Conservation (phyloP, 2,113 vertebrate genomes). For the Sminthopsis crassicaudata region DNA sequence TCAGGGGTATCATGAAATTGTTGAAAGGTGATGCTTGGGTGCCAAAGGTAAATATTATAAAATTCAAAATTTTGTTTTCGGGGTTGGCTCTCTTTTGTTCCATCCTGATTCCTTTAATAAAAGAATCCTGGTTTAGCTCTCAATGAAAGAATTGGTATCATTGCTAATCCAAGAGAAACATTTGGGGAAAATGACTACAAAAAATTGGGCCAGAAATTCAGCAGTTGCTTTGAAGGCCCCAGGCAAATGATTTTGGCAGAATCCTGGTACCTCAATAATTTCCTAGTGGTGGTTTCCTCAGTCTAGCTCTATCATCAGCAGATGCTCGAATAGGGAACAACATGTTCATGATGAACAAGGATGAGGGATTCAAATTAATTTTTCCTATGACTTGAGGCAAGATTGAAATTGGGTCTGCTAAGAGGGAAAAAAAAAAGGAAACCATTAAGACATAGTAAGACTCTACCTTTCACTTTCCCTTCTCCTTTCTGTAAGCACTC, state of each 20-base stretch:
- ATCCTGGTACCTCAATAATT: constrained; percentile 12
- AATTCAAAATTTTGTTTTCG: not conserved
- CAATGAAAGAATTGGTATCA: not conserved
- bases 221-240: constrained; percentile 35
- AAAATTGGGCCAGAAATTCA: constrained; percentile 17
- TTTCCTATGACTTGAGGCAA: constrained; percentile 68
- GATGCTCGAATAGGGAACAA: constrained; percentile 15
- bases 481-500: not conserved
- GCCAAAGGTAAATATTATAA: not conserved
- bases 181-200: constrained; percentile 22
- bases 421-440: constrained; percentile 57
- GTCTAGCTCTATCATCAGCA: constrained; percentile 3
- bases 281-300: constrained; percentile 12
- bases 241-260: constrained; percentile 20
- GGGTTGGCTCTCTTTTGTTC: not conserved
- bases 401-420: constrained; percentile 71
- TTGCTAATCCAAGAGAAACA: not conserved
- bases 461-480: not conserved
- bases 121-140: not conserved
- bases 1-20: not conserved
- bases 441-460: not conserved
- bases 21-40: not conserved
- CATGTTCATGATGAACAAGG: constrained; percentile 63
- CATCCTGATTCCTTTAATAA: not conserved
- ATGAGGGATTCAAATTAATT: constrained; percentile 76